phyloP scores from a whole-genome alignment of 2,888 invertebrate genomes.

The Eueremaeus valkanovi region DNA sequence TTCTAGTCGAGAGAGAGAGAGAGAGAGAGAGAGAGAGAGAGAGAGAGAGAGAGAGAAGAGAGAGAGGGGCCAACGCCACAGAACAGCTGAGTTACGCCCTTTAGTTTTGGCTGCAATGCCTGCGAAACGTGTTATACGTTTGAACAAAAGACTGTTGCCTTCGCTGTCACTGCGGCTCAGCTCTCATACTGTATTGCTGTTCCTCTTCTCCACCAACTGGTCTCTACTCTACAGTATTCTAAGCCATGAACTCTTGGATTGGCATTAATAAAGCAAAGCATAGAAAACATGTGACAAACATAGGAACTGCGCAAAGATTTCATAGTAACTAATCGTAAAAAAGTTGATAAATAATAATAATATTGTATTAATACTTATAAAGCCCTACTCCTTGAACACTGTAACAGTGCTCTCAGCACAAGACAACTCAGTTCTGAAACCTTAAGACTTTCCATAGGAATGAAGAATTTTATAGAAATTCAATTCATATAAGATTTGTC shows the following conservation, averaged over 20 bases:
- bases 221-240: background rate
- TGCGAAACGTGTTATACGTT: background rate
- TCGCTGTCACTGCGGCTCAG: too few relatives aligned
- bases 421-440: too few relatives aligned
- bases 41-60: too few relatives aligned
- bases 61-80: background rate
- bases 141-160: constrained; percentile 11
- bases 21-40: background rate
- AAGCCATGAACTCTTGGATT: background rate
- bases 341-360: background rate
- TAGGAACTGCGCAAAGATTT: constrained; percentile 18
- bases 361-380: too few relatives aligned
- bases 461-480: too few relatives aligned
- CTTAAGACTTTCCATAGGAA: too few relatives aligned
- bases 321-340: constrained; percentile 7
- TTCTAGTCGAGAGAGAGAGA: background rate
- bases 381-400: too few relatives aligned
- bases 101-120: background rate
- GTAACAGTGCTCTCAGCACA: too few relatives aligned
- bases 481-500: too few relatives aligned
- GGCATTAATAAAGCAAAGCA: background rate
- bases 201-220: background rate
- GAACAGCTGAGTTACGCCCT: background rate
- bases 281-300: constrained; percentile 2
- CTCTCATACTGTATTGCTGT: too few relatives aligned